phyloP scores from a whole-genome alignment of 1,140 invertebrate genomes.

The Atopsyche davidsoni region DNA sequence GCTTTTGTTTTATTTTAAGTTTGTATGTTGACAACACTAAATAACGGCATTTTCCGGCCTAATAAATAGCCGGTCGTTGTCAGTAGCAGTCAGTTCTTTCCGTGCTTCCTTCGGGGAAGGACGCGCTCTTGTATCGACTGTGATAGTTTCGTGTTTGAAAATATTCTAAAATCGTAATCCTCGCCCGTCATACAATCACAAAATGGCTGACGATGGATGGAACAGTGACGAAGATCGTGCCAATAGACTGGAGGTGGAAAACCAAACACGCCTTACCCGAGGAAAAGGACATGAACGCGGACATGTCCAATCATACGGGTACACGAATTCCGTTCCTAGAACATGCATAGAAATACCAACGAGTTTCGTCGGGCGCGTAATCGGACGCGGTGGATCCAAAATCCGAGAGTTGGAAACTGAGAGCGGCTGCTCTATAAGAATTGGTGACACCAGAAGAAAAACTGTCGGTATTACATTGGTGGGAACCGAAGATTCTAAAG shows the following conservation, averaged over 20 bases:
- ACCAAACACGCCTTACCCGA: neutral
- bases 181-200: neutral
- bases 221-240: conserved; percentile 8
- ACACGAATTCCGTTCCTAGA: neutral
- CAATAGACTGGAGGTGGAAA: neutral
- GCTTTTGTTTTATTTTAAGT: no score
- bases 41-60: no score
- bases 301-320: neutral
- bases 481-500: conserved; percentile 48
- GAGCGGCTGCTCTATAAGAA: conserved; percentile 38
- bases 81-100: no score
- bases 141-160: no score
- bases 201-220: conserved; percentile 14
- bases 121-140: no score
- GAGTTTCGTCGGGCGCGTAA: conserved; percentile 38
- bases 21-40: no score
- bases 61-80: no score
- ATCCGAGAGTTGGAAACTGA: conserved; percentile 63
- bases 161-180: no score
- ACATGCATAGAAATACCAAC: conserved; percentile 12
- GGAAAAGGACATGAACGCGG: neutral
- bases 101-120: no score
- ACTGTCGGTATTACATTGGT: conserved; percentile 44
- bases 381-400: conserved; percentile 65
- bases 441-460: conserved; percentile 39